Base-by-base conservation (phyloP, 2,797 vertebrate species). In the Mormyrops attenuatus region DNA sequence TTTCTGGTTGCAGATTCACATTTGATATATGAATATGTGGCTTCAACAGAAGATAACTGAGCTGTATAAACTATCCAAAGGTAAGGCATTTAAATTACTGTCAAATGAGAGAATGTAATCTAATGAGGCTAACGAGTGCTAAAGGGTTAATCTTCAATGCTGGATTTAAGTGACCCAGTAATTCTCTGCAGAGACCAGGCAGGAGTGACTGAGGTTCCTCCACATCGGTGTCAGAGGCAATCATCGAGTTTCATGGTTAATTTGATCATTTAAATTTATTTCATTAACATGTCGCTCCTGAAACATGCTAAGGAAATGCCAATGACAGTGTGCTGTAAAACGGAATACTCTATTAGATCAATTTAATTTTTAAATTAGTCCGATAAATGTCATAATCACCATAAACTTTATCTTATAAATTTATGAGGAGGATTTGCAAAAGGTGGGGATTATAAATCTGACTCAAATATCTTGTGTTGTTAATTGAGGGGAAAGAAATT, bases 381-480 rank as follows among this genome's bases (percentile, higher is more conserved):
- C 20, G 38, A 80, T 80, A 80, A 80, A 80, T 80, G 73, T 80
- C 73, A 80, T 80, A 80, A 80, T 80, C 73, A 80, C 38, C 73
- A 80, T 80, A 80, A 80, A 44, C 38, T 80, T 80, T 80, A 44
- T 80, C 73, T n/a, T 44, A 80, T 41, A n/a, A 80, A 80, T 80
- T 80, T 80, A 80, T 80, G 38, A 44, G 38, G 7, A 44, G 73
- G 38, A 20, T 44, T 80, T 44, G 17, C 38, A 41, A 80, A 80
- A 80, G 73, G 38, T 80, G 73, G 4, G 41, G 2, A n/a, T n/a
- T 8, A 80, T 41, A 80, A 80, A 80, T 80, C 15, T 44, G 15
- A 44, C 17, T 80, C 38, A 20, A 44, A 41, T 80, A n/a, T 44
- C 38, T 80, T 80, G 17, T 80, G 73, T 80, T 44, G 38, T 44